phyloP scores from a whole-genome alignment of 2,113 vertebrate genomes.

The Bungarus multicinctus region DNA sequence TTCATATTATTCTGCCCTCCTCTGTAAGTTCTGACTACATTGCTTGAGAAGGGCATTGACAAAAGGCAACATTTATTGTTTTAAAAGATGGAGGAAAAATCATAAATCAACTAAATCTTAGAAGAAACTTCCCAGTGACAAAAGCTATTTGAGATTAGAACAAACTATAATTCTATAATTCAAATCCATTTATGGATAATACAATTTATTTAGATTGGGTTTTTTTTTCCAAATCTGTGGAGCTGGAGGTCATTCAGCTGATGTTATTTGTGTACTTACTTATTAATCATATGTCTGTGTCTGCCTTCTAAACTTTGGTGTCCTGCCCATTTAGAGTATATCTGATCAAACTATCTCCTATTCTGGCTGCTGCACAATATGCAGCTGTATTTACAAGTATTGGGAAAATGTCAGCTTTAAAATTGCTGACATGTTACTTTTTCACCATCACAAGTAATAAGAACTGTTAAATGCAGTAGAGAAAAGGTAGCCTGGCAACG shows the following conservation, averaged over 20 bases:
- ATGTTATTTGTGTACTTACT: neutral
- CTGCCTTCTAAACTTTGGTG: neutral
- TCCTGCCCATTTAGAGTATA: neutral
- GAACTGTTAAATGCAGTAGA: neutral
- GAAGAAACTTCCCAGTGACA: neutral
- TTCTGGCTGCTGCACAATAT: neutral
- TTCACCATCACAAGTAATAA: neutral
- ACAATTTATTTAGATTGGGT: neutral
- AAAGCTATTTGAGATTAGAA: neutral
- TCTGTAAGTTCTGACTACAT: neutral
- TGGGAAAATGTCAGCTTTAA: neutral
- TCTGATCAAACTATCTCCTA: neutral
- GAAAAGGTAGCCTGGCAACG: neutral
- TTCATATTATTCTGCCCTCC: neutral
- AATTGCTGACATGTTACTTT: neutral
- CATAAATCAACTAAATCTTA: neutral
- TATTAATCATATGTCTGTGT: neutral
- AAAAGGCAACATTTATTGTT: neutral
- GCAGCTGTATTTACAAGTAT: neutral
- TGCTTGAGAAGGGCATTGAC: neutral
- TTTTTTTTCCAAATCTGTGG: neutral
- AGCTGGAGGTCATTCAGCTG: neutral
- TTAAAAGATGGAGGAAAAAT: neutral
- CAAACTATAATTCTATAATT: neutral
- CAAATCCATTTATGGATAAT: neutral